These are phyloP conservation scores for Nomada lathburiana DNA, from an alignment of 2,888 invertebrate species.

Conservation along the genomic window DNA sequence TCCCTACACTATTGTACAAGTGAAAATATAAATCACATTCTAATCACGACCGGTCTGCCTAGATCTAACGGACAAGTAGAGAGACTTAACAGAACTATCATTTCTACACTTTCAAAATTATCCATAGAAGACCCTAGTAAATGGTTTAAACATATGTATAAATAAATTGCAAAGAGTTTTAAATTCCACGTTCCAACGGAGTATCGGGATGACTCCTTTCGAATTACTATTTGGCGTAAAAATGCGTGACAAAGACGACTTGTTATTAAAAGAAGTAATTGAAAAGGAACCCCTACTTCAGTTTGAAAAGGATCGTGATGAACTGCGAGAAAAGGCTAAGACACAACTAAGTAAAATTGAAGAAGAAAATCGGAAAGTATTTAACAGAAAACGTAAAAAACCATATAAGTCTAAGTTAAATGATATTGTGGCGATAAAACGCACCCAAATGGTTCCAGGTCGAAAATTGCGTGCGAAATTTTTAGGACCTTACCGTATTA, in stretches of 20 bases:
- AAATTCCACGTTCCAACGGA: constrained; percentile 30
- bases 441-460: constrained; percentile 34
- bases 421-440: constrained; percentile 41
- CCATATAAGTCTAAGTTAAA: not conserved
- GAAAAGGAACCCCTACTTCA: not conserved
- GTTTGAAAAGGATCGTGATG: constrained; percentile 31
- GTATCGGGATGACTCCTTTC: constrained; percentile 34
- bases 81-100: too few species aligned
- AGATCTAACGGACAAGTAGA: too few species aligned
- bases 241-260: constrained; percentile 17
- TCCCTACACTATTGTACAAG: too few species aligned
- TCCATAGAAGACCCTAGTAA: too few species aligned
- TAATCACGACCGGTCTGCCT: too few species aligned
- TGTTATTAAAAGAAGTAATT: constrained; percentile 6
- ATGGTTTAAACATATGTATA: too few species aligned
- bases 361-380: constrained; percentile 31
- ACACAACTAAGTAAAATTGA: constrained; percentile 23
- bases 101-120: too few species aligned
- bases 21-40: too few species aligned
- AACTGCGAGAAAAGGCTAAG: constrained; percentile 18
- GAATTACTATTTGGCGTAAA: constrained; percentile 32
- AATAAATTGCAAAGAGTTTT: constrained; percentile 10
- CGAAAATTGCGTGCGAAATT: constrained; percentile 41
- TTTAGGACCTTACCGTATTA: constrained; percentile 45
- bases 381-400: constrained; percentile 29